Evolutionary conservation across 2,113 vertebrate species (phyloP), one percentile per base, ranked within the genome.

Genomic region (Neoarius graeffei): DNA sequence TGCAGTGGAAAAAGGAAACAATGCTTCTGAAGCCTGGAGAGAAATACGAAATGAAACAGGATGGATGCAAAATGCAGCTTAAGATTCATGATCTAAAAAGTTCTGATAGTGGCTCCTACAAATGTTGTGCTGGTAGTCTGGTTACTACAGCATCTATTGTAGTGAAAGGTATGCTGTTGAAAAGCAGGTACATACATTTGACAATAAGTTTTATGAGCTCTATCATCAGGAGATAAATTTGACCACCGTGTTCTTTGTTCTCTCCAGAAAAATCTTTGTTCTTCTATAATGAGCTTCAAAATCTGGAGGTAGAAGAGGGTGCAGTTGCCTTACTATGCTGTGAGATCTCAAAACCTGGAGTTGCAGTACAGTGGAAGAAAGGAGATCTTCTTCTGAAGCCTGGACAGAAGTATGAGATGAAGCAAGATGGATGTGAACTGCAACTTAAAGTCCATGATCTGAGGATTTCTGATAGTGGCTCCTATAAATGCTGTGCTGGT

Each of bases 241-340:
- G 8, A 13, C 25, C 71, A 62, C 42, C 59, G 20, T 20, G 64
- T 10, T 11, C 3, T 79, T 59, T 62, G 57, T 84, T 25, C 35
- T 62, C 19, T 83, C 5, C 90, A 89, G 88, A 83, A 81, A n/a
- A 64, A 7, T 84, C 88, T 10, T 74, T 89, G n/a, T n/a, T 79
- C 30, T 97, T 98, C 93, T 96, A 96, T 67, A 93, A 94, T 66
- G 96, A 96, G 74, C 89, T 98, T 62, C 96, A 94, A 93, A 95
- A 95, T 11, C 95, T 95, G 80, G 96, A 96, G 87, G 96, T 88
- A 2, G 94, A 96, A 0, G 97, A 97, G 93, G 96, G 96, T 0
- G 94, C 94, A 35, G 92, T 90, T 0, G 92, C 94, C 83, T 96
- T 94, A 0, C 91, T 97, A 86, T 95, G 93, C 88, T 98, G 97